Evolutionary conservation across 1,140 invertebrate genomes (phyloP), one percentile per base, ranked within the genome.

Genomic region (Brachionus asplanchnoidis): DNA sequence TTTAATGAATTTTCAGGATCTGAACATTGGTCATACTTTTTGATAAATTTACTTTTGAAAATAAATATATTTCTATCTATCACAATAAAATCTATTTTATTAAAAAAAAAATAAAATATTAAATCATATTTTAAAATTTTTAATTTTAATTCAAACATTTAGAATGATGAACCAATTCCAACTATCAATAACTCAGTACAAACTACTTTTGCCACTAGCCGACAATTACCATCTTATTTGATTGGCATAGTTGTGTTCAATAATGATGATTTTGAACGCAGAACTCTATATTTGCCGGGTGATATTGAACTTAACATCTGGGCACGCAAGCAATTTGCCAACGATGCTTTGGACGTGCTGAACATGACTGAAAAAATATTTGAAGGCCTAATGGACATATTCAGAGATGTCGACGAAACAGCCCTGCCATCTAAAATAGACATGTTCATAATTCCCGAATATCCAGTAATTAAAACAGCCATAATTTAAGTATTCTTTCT

Each of bases 171-270:
- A 11, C 53, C 79, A 26, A 82, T 82, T 44, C 53, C 65, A 8
- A 46, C 50, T 26, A 2, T 66, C 23, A 60, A 60, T 46, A 28
- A 28, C 12, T 32, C 53, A 14, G 23, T 82, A 42, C 79, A 82
- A 44, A 84, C 82, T 26, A 60, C n/a, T n/a, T 84, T 84, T 56
- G 11, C 26, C 32, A 42, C n/a, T 14, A 68, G 36, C 23, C 36
- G 23, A 53, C 82, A 65, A 50, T 46, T 84, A 11, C 82, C 82
- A 32, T 50, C 44, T n/a, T 50, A 68, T 26, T 73, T 84, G 36
- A 46, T 84, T 53, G 68, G 60, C 32, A 46, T 84, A 7, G 82
- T 68, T 68, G 82, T 84, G 5, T 84, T 84, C 28, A 68, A 70
- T 14, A 68, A 3, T 26, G 46, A 84, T 32, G 82, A 84, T 68